Percentiles rank a stretch among this genome's conserved stretches.
Evolutionary conservation across 2,888 invertebrate species (phyloP).

Genomic region (Amphiduros pacificus): DNA sequence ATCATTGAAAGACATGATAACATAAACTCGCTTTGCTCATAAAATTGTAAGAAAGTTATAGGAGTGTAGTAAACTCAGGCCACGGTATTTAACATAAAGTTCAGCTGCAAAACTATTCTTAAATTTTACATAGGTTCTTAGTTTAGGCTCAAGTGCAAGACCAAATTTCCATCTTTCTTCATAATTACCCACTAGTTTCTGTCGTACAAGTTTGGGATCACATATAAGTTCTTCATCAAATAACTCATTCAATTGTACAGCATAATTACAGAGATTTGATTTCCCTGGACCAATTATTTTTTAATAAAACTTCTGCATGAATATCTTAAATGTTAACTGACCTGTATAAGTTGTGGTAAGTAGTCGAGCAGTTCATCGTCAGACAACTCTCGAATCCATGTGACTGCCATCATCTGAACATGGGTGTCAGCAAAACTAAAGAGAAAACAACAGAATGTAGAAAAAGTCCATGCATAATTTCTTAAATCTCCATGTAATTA

Average conservation of each 20-base stretch:
- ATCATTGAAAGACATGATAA: too few species aligned
- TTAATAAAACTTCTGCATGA: background rate
- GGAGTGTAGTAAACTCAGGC: too few species aligned
- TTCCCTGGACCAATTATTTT: too few species aligned
- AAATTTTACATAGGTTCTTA: background rate
- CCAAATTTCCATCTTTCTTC: background rate
- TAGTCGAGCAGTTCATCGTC: slow-evolving; percentile 89
- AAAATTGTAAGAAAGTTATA: too few species aligned
- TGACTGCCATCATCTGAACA: slow-evolving; percentile 82
- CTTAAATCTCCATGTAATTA: too few species aligned
- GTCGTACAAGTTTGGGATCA: background rate
- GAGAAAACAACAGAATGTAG: background rate
- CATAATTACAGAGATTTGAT: background rate
- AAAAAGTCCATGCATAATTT: too few species aligned
- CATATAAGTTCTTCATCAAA: background rate
- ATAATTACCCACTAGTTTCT: background rate
- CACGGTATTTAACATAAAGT: too few species aligned
- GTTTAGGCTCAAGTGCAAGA: background rate
- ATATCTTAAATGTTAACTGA: slow-evolving; percentile 18
- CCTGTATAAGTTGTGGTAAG: slow-evolving; percentile 88
- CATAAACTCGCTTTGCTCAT: too few species aligned
- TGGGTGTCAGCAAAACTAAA: slow-evolving; percentile 86
- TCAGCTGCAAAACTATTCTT: background rate
- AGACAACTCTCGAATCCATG: slow-evolving; percentile 76
- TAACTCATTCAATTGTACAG: background rate